phyloP scores from a whole-genome alignment of 2,888 invertebrate species.

The Kuschelorhynchus macadamiae region DNA sequence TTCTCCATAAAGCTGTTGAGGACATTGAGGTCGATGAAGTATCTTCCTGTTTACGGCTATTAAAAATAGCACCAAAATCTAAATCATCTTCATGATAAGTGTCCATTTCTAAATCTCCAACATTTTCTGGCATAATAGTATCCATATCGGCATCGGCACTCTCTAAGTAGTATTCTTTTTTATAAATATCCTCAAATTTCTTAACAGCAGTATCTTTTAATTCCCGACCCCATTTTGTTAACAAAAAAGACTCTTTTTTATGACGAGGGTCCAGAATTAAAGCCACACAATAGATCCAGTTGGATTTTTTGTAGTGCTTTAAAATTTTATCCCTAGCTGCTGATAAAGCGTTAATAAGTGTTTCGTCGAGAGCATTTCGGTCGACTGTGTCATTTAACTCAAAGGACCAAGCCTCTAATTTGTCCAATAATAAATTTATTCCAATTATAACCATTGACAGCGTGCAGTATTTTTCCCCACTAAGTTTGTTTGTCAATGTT shows the following conservation, averaged over 20 bases:
- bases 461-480: no score
- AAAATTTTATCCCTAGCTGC: no score
- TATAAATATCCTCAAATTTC: slow-evolving; percentile 13
- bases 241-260: neutral
- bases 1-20: slow-evolving; percentile 13
- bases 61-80: neutral
- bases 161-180: slow-evolving; percentile 13
- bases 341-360: no score
- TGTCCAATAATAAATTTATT: no score
- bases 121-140: slow-evolving; percentile 7
- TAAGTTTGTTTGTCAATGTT: no score
- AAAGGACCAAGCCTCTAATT: no score
- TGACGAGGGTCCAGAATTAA: neutral
- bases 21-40: slow-evolving; percentile 12
- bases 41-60: slow-evolving; percentile 1
- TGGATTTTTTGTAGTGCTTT: neutral
- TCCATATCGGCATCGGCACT: neutral
- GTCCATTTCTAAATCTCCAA: neutral
- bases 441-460: no score
- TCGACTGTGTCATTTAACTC: no score
- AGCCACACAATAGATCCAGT: slow-evolving; percentile 1
- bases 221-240: neutral
- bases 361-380: no score
- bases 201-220: neutral
- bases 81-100: neutral